Percentiles rank a stretch among this genome's conserved stretches.
phyloP scores from a whole-genome alignment of 1,140 invertebrate species.

The Cylas formicarius region DNA sequence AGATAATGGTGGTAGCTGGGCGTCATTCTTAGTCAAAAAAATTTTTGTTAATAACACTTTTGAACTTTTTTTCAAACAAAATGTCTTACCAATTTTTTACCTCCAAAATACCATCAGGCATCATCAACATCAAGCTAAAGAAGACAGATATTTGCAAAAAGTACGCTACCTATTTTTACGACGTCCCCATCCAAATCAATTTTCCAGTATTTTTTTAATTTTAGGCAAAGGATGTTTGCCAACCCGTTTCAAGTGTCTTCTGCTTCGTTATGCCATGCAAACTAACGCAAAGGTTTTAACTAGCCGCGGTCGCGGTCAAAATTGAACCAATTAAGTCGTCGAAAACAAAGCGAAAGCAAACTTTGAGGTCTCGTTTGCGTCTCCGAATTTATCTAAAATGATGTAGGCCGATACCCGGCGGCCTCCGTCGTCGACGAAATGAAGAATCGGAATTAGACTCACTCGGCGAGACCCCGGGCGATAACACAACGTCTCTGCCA shows the following conservation, averaged over 20 bases:
- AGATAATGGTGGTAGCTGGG: no score
- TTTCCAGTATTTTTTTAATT: background rate
- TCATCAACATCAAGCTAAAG: no score
- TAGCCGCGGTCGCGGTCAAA: conserved; percentile 11
- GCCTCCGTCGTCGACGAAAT: conserved; percentile 18
- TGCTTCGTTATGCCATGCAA: background rate
- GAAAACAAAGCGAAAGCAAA: conserved; percentile 27
- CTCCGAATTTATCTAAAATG: conserved; percentile 28
- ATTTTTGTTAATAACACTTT: no score
- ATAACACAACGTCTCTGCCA: conserved; percentile 16
- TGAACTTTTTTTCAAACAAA: no score
- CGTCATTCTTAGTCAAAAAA: no score
- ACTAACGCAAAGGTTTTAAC: conserved; percentile 1
- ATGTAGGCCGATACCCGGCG: conserved; percentile 23
- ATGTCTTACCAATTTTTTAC: no score
- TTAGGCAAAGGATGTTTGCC: background rate
- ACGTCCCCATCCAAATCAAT: no score
- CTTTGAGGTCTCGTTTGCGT: conserved; percentile 8
- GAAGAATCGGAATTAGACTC: conserved; percentile 31
- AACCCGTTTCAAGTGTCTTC: background rate
- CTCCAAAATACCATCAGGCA: no score
- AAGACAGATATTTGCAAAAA: no score
- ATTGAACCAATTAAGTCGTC: conserved; percentile 23
- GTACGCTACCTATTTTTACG: no score
- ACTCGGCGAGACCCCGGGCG: conserved; percentile 7